A percentile compares a stretch with the other conserved stretches of the same genome.
These are phyloP conservation scores for Mellivora capensis DNA, from an alignment of 2,113 vertebrate genomes.

Conservation along the genomic window DNA sequence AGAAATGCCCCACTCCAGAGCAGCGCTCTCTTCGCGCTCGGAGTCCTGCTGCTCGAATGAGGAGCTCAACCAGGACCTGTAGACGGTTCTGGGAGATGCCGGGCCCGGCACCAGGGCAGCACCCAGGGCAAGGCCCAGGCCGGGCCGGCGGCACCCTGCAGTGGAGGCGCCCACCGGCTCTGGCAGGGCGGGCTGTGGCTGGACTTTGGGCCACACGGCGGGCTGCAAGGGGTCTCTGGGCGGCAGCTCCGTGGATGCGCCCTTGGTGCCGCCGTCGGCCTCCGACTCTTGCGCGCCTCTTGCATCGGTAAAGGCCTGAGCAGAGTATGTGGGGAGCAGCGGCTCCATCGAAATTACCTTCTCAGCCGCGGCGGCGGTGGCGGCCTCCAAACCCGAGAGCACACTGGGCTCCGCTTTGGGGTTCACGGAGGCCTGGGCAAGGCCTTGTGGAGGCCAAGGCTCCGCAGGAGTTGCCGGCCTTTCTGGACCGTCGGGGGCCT, in stretches of 20 bases:
- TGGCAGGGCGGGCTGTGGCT: neutral
- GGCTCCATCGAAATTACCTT: neutral
- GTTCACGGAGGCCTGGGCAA: neutral
- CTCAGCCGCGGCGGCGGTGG: neutral
- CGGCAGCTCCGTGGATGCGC: no score
- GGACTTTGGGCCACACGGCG: neutral
- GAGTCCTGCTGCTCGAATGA: neutral
- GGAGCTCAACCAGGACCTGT: neutral
- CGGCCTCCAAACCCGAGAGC: neutral
- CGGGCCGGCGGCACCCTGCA: accelerated
- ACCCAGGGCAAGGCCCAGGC: no score
- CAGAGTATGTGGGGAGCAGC: neutral
- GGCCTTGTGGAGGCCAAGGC: neutral
- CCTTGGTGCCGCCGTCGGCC: neutral
- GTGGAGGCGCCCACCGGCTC: neutral
- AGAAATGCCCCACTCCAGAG: neutral
- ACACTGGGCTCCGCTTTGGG: neutral
- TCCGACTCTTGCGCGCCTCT: neutral
- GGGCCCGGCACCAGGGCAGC: neutral
- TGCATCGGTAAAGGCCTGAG: neutral
- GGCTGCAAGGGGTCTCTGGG: neutral
- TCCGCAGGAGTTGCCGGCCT: neutral
- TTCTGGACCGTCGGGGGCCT: neutral
- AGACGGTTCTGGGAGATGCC: neutral
- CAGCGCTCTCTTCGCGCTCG: neutral